Percentiles rank a stretch among this genome's conserved stretches.
These are phyloP conservation scores for Mohoua ochrocephala DNA, from an alignment of 2,113 vertebrate genomes.

Conservation along the genomic window DNA sequence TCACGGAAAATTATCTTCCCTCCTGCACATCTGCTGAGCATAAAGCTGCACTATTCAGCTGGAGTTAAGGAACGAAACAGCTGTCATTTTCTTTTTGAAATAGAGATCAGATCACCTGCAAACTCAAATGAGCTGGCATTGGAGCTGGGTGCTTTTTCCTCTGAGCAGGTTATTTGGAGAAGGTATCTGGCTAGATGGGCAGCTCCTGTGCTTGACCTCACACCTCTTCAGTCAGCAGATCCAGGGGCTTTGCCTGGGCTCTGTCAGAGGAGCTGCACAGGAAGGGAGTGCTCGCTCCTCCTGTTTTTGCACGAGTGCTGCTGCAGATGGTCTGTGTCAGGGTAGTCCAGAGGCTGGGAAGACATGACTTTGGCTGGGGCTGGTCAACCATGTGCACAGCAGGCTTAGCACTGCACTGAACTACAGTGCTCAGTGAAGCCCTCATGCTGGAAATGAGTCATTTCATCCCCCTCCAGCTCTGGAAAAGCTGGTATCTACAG, in stretches of 20 bases:
- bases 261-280: neutral
- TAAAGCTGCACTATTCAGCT: neutral
- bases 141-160: neutral
- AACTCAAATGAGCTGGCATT: neutral
- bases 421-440: neutral
- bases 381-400: neutral
- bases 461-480: neutral
- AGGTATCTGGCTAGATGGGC: neutral
- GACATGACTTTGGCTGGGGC: neutral
- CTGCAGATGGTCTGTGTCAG: neutral
- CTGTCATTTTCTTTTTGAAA: neutral
- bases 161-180: neutral
- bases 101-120: neutral
- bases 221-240: neutral
- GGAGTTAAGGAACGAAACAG: neutral
- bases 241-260: neutral
- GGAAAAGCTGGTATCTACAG: neutral
- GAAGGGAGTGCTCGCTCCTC: rapidly evolving
- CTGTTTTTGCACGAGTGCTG: neutral
- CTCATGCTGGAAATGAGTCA: rapidly evolving
- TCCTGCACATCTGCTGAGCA: neutral
- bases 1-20: neutral
- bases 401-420: neutral
- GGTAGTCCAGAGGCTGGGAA: neutral
- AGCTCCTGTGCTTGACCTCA: neutral